Conservation (phyloP, 2,888 invertebrate genomes). For the Anaspis maculata region DNA sequence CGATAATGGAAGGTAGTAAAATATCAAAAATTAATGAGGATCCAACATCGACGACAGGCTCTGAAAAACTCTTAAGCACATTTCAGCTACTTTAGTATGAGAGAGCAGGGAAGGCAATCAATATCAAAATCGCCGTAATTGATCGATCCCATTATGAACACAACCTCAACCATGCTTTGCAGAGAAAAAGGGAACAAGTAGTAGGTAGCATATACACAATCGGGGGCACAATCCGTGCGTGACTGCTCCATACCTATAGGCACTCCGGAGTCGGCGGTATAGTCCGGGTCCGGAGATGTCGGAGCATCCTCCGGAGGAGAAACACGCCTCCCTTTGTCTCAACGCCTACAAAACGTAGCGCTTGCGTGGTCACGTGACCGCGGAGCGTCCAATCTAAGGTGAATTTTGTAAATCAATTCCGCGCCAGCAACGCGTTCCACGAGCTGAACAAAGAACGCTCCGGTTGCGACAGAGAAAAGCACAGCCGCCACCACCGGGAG, state of each 20-base stretch:
- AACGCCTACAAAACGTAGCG: conserved; percentile 34
- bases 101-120: conserved; percentile 9
- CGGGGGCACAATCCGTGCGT: too few relatives aligned
- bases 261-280: too few relatives aligned
- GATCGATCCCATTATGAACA: conserved; percentile 12
- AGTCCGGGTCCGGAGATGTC: not conserved
- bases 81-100: conserved; percentile 9
- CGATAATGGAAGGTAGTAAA: too few relatives aligned
- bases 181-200: too few relatives aligned
- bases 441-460: not conserved
- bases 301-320: not conserved
- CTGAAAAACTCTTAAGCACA: conserved; percentile 11
- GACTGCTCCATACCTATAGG: too few relatives aligned
- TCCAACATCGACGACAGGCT: too few relatives aligned
- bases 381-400: conserved; percentile 27
- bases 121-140: conserved; percentile 8
- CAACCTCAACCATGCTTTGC: too few relatives aligned
- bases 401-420: conserved; percentile 35
- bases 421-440: conserved; percentile 9
- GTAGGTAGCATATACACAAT: too few relatives aligned
- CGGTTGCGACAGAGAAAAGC: not conserved
- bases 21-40: too few relatives aligned
- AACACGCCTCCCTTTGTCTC: conserved; percentile 37
- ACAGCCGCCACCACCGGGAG: not conserved
- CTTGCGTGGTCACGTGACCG: conserved; percentile 35